Conservation (phyloP, 2,888 invertebrate genomes). For the Heliconius charithonia region DNA sequence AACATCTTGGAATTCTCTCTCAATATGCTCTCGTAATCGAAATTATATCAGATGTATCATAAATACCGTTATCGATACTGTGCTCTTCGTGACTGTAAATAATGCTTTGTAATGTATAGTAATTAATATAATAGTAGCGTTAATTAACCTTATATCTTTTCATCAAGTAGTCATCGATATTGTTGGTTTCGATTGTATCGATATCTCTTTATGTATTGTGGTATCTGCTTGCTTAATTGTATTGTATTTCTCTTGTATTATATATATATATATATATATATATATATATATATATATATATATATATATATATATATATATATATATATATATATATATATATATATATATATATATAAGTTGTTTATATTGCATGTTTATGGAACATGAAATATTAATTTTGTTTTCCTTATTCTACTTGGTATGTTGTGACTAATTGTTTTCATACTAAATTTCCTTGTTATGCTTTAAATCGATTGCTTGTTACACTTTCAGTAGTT, state of each 20-base stretch:
- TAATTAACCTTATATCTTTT: conserved; percentile 43
- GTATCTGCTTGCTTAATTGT: conserved; percentile 13
- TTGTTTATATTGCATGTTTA: neutral
- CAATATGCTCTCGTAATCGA: conserved; percentile 36
- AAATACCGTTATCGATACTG: conserved; percentile 46
- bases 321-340: neutral
- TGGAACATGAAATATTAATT: neutral
- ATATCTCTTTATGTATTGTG: neutral
- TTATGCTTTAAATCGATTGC: conserved; percentile 48
- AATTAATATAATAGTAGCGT: conserved; percentile 54
- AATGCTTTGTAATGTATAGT: conserved; percentile 58
- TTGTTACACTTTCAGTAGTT: conserved; percentile 31
- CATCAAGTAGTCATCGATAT: conserved; percentile 32
- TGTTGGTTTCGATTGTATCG: conserved; percentile 23
- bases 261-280: neutral
- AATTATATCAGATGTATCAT: conserved; percentile 41
- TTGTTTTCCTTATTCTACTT: conserved; percentile 39
- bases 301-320: neutral
- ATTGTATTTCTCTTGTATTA: neutral
- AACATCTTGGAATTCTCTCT: conserved; percentile 34
- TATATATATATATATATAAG: neutral
- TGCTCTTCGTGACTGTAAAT: conserved; percentile 48
- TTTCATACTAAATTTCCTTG: conserved; percentile 36
- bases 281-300: neutral
- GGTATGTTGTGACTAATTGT: conserved; percentile 36